These are phyloP conservation scores for Corythornis madagascariensis DNA, from an alignment of 2,113 vertebrate genomes.

Conservation along the genomic window DNA sequence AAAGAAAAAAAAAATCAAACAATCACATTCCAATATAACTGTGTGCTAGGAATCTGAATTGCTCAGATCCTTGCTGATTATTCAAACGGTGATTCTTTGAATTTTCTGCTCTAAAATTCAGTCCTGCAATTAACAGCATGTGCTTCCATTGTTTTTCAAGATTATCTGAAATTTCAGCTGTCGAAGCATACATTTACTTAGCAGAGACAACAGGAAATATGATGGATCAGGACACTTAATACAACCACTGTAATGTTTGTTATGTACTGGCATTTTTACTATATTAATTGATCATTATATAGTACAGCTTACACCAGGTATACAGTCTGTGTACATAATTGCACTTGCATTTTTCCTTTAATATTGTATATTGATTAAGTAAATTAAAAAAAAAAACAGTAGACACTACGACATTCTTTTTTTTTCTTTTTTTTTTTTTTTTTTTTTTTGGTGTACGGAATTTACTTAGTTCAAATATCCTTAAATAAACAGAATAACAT, in stretches of 20 bases:
- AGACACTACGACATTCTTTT: background rate
- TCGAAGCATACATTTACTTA: background rate
- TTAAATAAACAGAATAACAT: background rate
- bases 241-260: background rate
- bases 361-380: background rate
- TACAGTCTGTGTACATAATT: background rate
- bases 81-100: background rate
- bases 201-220: background rate
- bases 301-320: background rate
- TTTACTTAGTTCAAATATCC: background rate
- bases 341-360: background rate
- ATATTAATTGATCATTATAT: background rate
- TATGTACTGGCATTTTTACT: background rate
- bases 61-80: background rate
- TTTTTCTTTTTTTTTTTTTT: no score
- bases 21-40: background rate
- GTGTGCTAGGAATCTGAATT: background rate
- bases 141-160: background rate
- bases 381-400: background rate
- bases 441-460: background rate
- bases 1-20: background rate
- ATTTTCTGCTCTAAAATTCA: background rate
- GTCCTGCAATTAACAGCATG: background rate
- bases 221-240: background rate
- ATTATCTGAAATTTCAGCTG: background rate